Base-by-base conservation (phyloP, 92 coral and sea anemone genomes). In the Porites cylindrica region DNA sequence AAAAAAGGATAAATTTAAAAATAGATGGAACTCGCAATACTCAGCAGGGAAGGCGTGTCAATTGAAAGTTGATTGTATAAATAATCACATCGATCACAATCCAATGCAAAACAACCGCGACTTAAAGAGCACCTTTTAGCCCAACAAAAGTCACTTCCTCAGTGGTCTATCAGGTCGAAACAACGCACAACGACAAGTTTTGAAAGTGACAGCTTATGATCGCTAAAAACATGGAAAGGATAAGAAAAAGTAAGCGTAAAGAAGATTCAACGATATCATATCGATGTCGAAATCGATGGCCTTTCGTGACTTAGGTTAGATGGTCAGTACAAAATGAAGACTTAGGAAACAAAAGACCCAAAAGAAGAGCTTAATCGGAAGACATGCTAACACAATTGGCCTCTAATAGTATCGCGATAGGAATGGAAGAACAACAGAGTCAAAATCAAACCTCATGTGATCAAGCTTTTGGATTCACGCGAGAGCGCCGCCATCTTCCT, bases 401-500 rank as follows among this genome's bases (percentile, higher is more conserved):
- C 19, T 52, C 18, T 19, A 81, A 58, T 12, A 71, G 19, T 12
- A 13, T 78, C 9, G 20, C 59, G 12, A 60, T 20, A 70, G 58
- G 21, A 32, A 17, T 1, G 16, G 10, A 53, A 54, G 9, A 14
- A 24, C 9, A 32, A 7, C 65, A 56, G 20, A 59, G 54, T 70
- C 69, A 56, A 70, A 56, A 38, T 59, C 38, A 70, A 82, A 82
- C 51, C 19, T 51, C 23, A 19, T 18, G 9, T 52, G 14, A 62
- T n/a, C 60, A 38, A 78, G 26, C 26, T 32, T 56, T 32, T 38
- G 47, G 47, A 5, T 26, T 54, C 47, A 51, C 10, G 32, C 53
- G 56, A 14, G 66, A 54, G 66, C 75, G 78, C 86, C 67, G 86
- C 86, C 86, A 82, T 82, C 56, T 82, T 70, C 70, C 38, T 67